Evolutionary conservation across 1,140 invertebrate species (phyloP), one percentile per base, ranked within the genome.

Genomic region (Drosophila sucinea): DNA sequence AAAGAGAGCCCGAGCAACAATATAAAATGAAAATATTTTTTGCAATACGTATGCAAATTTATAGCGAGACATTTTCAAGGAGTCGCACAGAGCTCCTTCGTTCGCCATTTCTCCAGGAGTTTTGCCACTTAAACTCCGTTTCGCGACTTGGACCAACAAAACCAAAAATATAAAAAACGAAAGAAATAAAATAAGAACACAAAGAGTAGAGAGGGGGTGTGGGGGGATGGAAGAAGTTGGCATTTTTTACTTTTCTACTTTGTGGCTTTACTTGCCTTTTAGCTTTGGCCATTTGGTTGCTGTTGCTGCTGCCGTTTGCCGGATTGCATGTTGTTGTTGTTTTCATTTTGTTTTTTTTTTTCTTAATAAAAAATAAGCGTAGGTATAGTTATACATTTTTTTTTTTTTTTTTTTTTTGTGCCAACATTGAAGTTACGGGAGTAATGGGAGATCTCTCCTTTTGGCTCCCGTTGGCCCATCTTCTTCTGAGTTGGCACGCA

Each of bases 381-480:
- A 51, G 79, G 83, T 78, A 87, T 87, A 87, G 82, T 87, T 86
- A 86, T 87, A 87, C 87, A 87, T 86, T 86, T 86, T 74, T 86
- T 17, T 32, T 32, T 35, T 23, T 57, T 17, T 8, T 55, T 29
- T 29, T 29, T 29, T n/a, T n/a, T 30, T 30, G 11, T 55, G 3
- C 32, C 7, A 35, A 33, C 30, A 35, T 35, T 23, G 32, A 35
- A 58, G 56, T 58, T 35, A 35, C 30, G 33, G n/a, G 4, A 10
- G 56, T 35, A 58, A 35, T 35, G 56, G 33, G 56, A 58, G 56
- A 58, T 58, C 56, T 58, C 10, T 57, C 51, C n/a, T 41, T 41
- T 41, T 41, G n/a, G 40, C 40, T 51, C 35, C 3, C 17, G 25
- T 44, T 41, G 66, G 71, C 63, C 62, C 67, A 67, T 67, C 51